Evolutionary conservation across 2,113 vertebrate genomes (phyloP).

Genomic region (Engystomops pustulosus): DNA sequence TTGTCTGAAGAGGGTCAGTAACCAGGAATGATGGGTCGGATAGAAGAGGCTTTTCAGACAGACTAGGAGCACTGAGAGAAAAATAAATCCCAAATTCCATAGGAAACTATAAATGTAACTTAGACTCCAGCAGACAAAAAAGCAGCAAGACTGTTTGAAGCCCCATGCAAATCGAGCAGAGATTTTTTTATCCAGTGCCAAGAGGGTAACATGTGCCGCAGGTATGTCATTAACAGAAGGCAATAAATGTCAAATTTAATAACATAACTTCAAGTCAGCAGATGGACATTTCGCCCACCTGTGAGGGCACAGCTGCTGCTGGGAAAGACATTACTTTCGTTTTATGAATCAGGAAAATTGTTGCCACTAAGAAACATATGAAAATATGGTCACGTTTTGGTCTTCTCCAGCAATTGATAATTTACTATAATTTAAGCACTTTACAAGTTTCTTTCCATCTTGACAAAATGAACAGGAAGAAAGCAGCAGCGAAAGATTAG

Average conservation of each 20-base stretch:
- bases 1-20: conserved; percentile 29
- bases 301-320: conserved; percentile 7
- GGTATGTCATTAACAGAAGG: conserved; percentile 10
- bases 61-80: neutral
- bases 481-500: no score
- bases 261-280: neutral
- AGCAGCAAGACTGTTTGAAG: conserved; percentile 6
- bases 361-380: neutral
- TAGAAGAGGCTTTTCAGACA: conserved; percentile 1
- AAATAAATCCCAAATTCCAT: conserved; percentile 36
- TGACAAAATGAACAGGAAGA: no score
- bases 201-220: neutral
- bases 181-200: neutral
- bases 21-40: conserved; percentile 41
- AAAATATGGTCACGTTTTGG: neutral
- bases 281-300: neutral
- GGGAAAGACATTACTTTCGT: conserved; percentile 28
- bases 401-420: no score
- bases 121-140: conserved; percentile 14
- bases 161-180: neutral
- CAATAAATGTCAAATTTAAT: conserved; percentile 32
- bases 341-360: neutral
- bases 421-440: no score
- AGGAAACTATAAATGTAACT: neutral
- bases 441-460: no score